phyloP scores from a whole-genome alignment of 2,888 invertebrate genomes.

The Drosophila niveifrons region DNA sequence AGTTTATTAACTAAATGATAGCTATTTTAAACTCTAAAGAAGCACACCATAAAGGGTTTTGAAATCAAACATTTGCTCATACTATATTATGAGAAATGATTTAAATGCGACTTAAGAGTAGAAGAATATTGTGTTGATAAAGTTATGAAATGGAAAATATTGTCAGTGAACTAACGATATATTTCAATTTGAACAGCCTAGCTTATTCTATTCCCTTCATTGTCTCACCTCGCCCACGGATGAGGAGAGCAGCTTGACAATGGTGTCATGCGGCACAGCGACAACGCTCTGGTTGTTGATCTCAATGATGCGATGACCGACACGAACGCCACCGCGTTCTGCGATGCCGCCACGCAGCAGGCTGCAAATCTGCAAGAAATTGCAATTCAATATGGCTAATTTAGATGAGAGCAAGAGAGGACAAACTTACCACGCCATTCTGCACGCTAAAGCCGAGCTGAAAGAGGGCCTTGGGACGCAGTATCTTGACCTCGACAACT shows the following conservation, averaged over 20 bases:
- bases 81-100: no score
- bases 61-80: no score
- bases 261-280: constrained; percentile 99
- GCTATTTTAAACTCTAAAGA: no score
- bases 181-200: no score
- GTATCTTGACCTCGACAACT: constrained; percentile 99
- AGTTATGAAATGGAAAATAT: no score
- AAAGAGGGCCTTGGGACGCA: constrained; percentile 99
- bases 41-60: no score
- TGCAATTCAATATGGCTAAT: not conserved
- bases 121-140: no score
- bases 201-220: not conserved
- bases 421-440: constrained; percentile 95
- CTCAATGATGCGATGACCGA: constrained; percentile 99
- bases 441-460: constrained; percentile 99
- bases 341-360: constrained; percentile 99
- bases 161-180: no score
- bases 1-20: no score
- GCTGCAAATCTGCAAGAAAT: constrained; percentile 94
- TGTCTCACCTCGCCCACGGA: constrained; percentile 97
- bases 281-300: constrained; percentile 99
- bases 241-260: constrained; percentile 99
- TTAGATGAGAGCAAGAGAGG: not conserved
- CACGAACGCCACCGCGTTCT: constrained; percentile 98
- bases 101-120: no score